phyloP scores from a whole-genome alignment of 2,113 vertebrate species.

The Corythoichthys haematopterus region DNA sequence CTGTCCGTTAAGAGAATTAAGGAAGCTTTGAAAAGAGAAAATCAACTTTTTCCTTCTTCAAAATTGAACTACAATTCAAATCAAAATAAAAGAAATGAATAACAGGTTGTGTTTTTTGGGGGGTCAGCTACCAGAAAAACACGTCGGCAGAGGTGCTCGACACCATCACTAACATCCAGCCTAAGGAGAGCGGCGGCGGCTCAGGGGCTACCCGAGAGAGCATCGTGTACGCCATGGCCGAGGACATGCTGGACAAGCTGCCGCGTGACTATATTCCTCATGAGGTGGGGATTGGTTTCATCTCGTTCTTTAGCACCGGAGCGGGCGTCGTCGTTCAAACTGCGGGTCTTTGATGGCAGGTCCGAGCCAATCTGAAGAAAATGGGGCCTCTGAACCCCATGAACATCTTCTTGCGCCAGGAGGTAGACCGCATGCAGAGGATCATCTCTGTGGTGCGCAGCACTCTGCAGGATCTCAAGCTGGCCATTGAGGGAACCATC shows the following conservation, averaged over 20 bases:
- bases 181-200: conserved; percentile 43
- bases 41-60: too few relatives aligned
- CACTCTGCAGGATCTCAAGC: conserved; percentile 45
- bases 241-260: conserved; percentile 48
- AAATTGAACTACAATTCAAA: too few relatives aligned
- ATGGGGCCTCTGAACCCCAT: conserved; percentile 47
- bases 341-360: conserved; percentile 20
- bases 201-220: conserved; percentile 41
- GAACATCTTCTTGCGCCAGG: conserved; percentile 52
- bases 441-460: conserved; percentile 30
- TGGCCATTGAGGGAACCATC: conserved; percentile 53
- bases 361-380: conserved; percentile 27
- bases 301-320: too few relatives aligned
- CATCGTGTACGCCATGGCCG: conserved; percentile 36
- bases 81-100: background rate
- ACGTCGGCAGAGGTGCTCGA: conserved; percentile 41
- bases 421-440: conserved; percentile 53
- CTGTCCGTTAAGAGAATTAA: too few relatives aligned
- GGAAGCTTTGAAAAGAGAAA: too few relatives aligned
- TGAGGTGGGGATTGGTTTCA: conserved; percentile 18
- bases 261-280: conserved; percentile 39
- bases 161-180: conserved; percentile 51
- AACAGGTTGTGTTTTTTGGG: background rate
- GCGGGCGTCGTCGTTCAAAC: background rate
- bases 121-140: conserved; percentile 42